These are phyloP conservation scores for Drosophila robusta DNA, from an alignment of 2,888 invertebrate species.

Conservation along the genomic window DNA sequence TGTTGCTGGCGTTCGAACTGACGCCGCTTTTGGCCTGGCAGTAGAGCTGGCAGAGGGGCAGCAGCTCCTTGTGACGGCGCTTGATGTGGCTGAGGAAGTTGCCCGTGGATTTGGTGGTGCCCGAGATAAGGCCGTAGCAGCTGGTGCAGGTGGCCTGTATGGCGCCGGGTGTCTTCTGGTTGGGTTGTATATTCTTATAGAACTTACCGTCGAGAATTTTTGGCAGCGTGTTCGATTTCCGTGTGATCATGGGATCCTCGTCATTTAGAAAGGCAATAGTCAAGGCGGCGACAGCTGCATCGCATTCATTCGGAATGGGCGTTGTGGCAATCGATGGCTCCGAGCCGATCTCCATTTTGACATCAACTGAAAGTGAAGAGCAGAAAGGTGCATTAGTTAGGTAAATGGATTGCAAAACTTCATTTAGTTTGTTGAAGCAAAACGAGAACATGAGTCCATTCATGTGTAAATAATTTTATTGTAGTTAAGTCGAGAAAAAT, in stretches of 20 bases:
- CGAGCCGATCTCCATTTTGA: constrained; percentile 55
- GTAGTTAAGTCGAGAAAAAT: constrained; percentile 10
- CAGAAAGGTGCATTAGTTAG: constrained; percentile 1
- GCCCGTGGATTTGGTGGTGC: constrained; percentile 82
- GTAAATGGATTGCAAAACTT: neutral
- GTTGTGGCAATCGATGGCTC: constrained; percentile 25
- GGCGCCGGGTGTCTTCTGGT: constrained; percentile 81
- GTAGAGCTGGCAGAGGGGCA: constrained; percentile 76
- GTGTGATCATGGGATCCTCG: constrained; percentile 63
- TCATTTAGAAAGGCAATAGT: constrained; percentile 55
- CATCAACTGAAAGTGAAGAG: constrained; percentile 50
- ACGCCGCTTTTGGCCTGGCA: constrained; percentile 72
- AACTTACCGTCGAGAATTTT: constrained; percentile 83
- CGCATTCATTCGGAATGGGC: constrained; percentile 29
- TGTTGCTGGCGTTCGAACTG: constrained; percentile 1
- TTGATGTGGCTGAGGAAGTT: constrained; percentile 83
- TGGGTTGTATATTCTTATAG: constrained; percentile 82
- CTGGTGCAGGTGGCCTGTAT: constrained; percentile 83
- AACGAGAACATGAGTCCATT: constrained; percentile 11
- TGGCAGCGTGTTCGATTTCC: constrained; percentile 73
- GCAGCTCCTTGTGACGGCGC: constrained; percentile 77
- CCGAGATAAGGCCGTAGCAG: constrained; percentile 79
- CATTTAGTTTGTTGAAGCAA: neutral
- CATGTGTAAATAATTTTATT: constrained; percentile 42
- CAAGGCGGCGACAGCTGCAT: constrained; percentile 27